Conservation (phyloP, 2,113 vertebrate species). For the Takifugu bimaculatus region DNA sequence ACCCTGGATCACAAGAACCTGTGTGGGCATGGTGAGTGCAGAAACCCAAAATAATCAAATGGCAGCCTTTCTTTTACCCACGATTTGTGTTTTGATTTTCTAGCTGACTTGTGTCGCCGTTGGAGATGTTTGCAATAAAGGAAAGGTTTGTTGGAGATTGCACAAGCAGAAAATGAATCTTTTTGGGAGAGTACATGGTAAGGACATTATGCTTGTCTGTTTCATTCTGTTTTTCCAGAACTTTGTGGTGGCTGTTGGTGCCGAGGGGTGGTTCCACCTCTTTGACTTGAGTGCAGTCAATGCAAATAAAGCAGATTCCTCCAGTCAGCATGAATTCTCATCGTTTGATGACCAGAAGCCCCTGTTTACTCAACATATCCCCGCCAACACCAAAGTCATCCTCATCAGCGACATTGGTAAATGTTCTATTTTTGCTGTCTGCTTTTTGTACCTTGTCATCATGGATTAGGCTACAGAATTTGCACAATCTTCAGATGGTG, state of each 20-base stretch:
- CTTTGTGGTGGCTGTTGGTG: conserved; percentile 88
- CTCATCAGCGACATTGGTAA: conserved; percentile 95
- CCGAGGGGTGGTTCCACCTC: conserved; percentile 96
- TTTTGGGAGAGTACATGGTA: neutral
- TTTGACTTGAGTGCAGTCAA: conserved; percentile 82
- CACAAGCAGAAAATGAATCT: too few species aligned
- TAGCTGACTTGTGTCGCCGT: conserved; percentile 93
- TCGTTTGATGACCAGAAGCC: conserved; percentile 84
- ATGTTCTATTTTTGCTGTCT: neutral
- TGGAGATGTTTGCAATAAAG: conserved; percentile 93
- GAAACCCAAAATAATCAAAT: neutral
- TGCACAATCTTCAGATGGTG: conserved; percentile 80
- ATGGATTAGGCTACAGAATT: neutral
- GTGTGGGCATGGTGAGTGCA: conserved; percentile 89
- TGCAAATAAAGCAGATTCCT: conserved; percentile 77
- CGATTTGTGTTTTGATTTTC: conserved; percentile 30
- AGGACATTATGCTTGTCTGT: neutral
- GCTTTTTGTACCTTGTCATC: neutral
- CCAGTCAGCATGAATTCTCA: conserved; percentile 79
- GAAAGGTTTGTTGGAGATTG: conserved; percentile 77
- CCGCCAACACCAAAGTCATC: conserved; percentile 96
- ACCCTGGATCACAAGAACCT: conserved; percentile 85
- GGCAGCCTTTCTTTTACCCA: neutral
- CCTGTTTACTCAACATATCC: conserved; percentile 91
- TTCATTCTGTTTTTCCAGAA: conserved; percentile 72